Percentiles rank a stretch among this genome's conserved stretches.
Evolutionary conservation across 2,888 invertebrate species (phyloP).

Genomic region (Phyto melanocephala): DNA sequence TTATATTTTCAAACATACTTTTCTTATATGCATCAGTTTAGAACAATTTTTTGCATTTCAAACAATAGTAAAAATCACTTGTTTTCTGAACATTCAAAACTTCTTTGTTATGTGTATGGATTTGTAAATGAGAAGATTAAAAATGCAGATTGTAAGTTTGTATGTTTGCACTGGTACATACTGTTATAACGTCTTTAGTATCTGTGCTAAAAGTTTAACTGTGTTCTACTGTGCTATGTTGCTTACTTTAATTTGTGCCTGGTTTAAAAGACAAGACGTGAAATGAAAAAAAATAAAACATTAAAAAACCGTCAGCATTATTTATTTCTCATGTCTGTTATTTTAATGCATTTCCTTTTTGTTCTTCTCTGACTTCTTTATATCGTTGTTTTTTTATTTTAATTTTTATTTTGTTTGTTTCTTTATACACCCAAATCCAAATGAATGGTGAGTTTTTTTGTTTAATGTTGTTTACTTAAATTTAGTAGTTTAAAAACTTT

Average conservation of each 20-base stretch:
- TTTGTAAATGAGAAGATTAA: no score
- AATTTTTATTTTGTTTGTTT: no score
- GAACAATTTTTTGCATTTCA: no score
- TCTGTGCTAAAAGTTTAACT: background rate
- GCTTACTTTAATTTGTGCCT: constrained; percentile 5
- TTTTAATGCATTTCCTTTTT: constrained; percentile 37
- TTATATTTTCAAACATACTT: no score
- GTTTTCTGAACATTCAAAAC: no score
- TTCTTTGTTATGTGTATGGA: no score
- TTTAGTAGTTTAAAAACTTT: constrained; percentile 57
- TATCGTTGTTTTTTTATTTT: background rate
- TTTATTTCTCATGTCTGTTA: constrained; percentile 24
- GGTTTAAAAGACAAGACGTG: constrained; percentile 18
- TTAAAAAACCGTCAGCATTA: constrained; percentile 20
- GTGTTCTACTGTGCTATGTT: background rate
- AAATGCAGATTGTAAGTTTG: no score
- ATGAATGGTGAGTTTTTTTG: constrained; percentile 3
- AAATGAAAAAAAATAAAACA: no score
- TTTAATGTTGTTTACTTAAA: constrained; percentile 16
- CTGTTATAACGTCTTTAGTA: background rate
- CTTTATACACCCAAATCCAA: constrained; percentile 12
- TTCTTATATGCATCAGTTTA: no score
- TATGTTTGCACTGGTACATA: no score
- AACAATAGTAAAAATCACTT: no score
- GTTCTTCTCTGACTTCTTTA: constrained; percentile 27